Base-by-base conservation (phyloP, 2,888 invertebrate species). In the Eupithecia pulchellata region DNA sequence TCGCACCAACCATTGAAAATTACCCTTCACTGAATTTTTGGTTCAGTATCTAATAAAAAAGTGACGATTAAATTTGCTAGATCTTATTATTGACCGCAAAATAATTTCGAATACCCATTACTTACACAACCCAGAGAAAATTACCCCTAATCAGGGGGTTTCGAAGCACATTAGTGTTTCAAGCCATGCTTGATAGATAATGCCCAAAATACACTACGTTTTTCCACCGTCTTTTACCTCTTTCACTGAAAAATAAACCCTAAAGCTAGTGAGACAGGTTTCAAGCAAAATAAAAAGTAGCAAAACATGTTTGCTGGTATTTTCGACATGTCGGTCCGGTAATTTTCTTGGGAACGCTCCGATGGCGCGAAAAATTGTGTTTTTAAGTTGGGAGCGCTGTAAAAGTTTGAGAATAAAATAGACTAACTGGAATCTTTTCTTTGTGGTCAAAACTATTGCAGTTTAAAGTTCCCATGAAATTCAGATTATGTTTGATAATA, bases 271-370 rank as follows among this genome's bases (percentile, higher is more conserved):
- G 55, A 25, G 9, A 72, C 76, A 81, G 67, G 73, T 66, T 42
- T 67, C 68, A 72, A 71, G 66, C 13, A 62, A 30, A 57, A 73
- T 70, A 68, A 52, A 47, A 75, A 70, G 68, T 58, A 81, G 65
- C 84, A 82, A 84, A 78, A 78, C 76, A 84, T 77, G 75, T 77
- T 82, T 78, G 84, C 79, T 76, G 79, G 85, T 89, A 88, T 89
- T 90, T 89, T 84, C 84, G 84, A 83, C 84, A 84, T 79, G 78
- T 77, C 78, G 84, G 84, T 82, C 84, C 86, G 89, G 86, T 89
- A 90, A 91, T 91, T 91, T 91, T 93, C 91, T 91, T 92, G 89
- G 85, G 83, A 89, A 85, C 90, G 92, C 89, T 92, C 87, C 89
- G 86, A 81, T 93, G 91, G 85, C 81, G 89, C 89, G 91, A 90